Evolutionary conservation across 92 coral and sea anemone genomes (phyloP).

Genomic region (Paramuricea clavata): DNA sequence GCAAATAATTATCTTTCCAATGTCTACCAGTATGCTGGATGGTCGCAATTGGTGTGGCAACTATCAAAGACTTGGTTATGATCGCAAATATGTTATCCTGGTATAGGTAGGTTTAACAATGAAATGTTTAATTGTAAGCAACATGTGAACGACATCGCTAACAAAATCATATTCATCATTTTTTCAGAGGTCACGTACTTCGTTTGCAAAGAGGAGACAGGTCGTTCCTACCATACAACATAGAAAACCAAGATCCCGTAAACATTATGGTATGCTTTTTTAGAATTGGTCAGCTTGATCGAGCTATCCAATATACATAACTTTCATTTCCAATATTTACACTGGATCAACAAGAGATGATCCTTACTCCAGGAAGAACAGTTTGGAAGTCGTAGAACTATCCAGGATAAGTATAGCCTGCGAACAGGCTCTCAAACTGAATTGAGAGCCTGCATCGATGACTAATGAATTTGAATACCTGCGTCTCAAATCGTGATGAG

Average conservation of each 20-base stretch:
- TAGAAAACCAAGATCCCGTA: conserved; percentile 59
- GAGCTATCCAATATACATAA: not conserved
- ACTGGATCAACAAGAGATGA: too few species aligned
- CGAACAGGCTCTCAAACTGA: too few species aligned
- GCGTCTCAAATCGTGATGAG: too few species aligned
- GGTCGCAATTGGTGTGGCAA: conserved; percentile 60
- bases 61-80: conserved; percentile 46
- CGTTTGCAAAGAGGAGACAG: conserved; percentile 87
- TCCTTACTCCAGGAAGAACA: too few species aligned
- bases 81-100: conserved; percentile 84
- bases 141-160: not conserved
- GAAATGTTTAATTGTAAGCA: not conserved
- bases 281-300: not conserved
- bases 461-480: too few species aligned
- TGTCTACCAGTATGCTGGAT: conserved; percentile 58
- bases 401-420: not conserved
- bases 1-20: not conserved
- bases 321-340: too few species aligned
- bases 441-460: too few species aligned
- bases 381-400: too few species aligned
- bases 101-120: conserved; percentile 61
- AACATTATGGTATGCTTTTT: conserved; percentile 69
- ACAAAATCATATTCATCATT: not conserved
- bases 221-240: conserved; percentile 67
- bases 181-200: conserved; percentile 72